A percentile compares a stretch with the other conserved stretches of the same genome.
Conservation (phyloP, 2,888 invertebrate genomes). For the Agrenia bidenticulata region DNA sequence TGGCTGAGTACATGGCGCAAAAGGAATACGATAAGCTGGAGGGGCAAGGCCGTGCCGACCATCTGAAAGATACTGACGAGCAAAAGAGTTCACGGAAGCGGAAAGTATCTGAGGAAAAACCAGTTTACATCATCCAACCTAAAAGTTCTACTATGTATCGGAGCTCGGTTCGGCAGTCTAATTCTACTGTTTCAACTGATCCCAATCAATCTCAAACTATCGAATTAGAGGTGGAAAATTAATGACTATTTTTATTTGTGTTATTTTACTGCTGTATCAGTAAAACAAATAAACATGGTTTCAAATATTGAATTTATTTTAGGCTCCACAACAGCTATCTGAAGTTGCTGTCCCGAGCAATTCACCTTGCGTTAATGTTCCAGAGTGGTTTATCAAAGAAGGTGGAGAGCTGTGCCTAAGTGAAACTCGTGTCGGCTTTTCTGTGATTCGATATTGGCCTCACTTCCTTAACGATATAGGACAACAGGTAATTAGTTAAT, state of each 20-base stretch:
- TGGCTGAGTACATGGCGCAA: constrained; percentile 49
- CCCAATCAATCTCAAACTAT: constrained; percentile 16
- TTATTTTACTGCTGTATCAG: too few relatives aligned
- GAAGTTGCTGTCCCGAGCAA: constrained; percentile 30
- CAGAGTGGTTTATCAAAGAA: constrained; percentile 50
- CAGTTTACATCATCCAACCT: constrained; percentile 47
- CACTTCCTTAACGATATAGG: constrained; percentile 41
- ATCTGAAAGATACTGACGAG: constrained; percentile 41
- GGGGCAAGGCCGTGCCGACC: constrained; percentile 41
- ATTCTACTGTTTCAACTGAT: constrained; percentile 23
- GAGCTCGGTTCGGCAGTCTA: constrained; percentile 25
- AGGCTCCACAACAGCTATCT: constrained; percentile 36
- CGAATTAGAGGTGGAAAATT: constrained; percentile 32
- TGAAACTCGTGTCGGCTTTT: constrained; percentile 40
- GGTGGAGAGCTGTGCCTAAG: constrained; percentile 48
- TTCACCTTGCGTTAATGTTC: constrained; percentile 46
- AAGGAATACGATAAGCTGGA: constrained; percentile 51
- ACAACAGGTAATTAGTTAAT: constrained; percentile 33
- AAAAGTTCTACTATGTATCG: constrained; percentile 25
- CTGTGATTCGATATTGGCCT: constrained; percentile 45
- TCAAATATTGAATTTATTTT: too few relatives aligned
- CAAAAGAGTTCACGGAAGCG: constrained; percentile 24
- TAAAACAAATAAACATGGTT: too few relatives aligned
- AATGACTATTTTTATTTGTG: too few relatives aligned
- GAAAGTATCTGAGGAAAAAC: constrained; percentile 26